A percentile compares a stretch with the other conserved stretches of the same genome.
Evolutionary conservation across 1,140 invertebrate genomes (phyloP).

Genomic region (Mizuhopecten yessoensis): DNA sequence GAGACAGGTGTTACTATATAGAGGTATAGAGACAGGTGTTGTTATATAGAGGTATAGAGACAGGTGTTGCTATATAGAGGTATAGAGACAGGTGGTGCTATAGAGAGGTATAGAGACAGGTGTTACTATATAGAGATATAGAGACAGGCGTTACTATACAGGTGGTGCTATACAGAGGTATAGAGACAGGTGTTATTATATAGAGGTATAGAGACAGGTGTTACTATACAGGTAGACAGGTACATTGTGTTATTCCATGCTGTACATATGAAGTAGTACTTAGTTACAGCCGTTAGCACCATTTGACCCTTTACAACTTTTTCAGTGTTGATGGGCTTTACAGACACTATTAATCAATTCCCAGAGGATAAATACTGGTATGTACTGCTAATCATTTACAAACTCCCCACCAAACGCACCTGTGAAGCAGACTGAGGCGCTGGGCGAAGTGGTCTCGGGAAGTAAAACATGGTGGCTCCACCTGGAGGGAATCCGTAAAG

Average conservation of each 20-base stretch:
- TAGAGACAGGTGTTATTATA: background rate
- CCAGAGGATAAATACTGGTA: conserved; percentile 21
- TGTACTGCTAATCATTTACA: conserved; percentile 26
- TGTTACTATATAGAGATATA: no score
- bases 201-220: conserved; percentile 21
- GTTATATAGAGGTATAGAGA: no score
- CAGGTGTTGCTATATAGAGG: no score
- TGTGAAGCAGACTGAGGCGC: conserved; percentile 45
- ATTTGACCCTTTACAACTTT: background rate
- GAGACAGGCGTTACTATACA: background rate
- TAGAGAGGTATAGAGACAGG: no score
- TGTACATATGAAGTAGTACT: background rate
- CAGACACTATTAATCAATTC: conserved; percentile 43
- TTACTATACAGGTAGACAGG: background rate
- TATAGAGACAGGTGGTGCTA: background rate
- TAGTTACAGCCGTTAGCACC: conserved; percentile 24
- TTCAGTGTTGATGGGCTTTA: conserved; percentile 11
- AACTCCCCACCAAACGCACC: conserved; percentile 47
- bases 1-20: no score
- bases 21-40: no score
- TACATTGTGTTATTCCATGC: no score
- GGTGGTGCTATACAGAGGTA: background rate
- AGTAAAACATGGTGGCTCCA: conserved; percentile 61
- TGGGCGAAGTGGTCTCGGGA: conserved; percentile 57
- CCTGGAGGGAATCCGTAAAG: background rate